A percentile compares a stretch with the other conserved stretches of the same genome.
Conservation (phyloP, 2,797 vertebrate genomes). For the Vespertilio murinus region DNA sequence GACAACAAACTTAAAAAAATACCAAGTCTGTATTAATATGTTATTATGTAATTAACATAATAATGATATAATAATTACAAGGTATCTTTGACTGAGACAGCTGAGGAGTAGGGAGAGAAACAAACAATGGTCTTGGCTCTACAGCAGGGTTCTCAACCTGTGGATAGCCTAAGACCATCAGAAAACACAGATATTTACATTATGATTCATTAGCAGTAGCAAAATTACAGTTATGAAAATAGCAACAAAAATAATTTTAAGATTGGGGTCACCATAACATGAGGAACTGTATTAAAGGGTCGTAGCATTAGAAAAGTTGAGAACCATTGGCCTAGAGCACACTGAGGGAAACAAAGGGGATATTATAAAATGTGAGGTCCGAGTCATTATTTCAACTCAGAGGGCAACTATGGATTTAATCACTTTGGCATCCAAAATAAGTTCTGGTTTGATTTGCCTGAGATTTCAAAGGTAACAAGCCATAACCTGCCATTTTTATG, state of each 20-base stretch:
- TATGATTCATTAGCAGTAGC: no score
- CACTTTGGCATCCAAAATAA: constrained; percentile 21
- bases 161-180: no score
- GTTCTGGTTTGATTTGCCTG: constrained; percentile 44
- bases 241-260: no score
- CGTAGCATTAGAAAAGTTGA: no score
- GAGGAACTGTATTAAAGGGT: no score
- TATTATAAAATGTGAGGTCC: neutral
- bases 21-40: neutral
- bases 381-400: neutral
- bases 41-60: neutral
- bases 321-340: neutral
- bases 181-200: no score
- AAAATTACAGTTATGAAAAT: no score
- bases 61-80: neutral
- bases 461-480: constrained; percentile 51
- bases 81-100: neutral
- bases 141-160: no score
- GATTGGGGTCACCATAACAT: no score
- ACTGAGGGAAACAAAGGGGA: neutral
- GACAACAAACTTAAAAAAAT: neutral
- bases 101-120: neutral
- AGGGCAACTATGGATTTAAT: neutral
- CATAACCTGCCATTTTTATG: constrained; percentile 17
- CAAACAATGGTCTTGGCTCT: no score